phyloP scores from a whole-genome alignment of 2,797 vertebrate species.

The Gymnothorax javanicus region DNA sequence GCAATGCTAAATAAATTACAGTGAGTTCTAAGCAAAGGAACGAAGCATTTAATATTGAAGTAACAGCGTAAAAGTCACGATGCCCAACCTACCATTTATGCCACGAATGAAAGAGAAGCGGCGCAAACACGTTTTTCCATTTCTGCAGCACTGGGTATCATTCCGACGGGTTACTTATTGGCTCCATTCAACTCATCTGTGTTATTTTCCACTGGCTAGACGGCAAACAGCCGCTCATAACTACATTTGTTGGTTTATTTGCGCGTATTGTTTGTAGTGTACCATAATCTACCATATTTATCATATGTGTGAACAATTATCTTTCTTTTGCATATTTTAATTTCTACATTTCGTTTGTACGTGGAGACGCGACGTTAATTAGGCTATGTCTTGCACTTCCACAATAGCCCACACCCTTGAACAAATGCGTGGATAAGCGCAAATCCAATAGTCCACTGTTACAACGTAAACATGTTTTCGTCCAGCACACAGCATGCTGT shows the following conservation, averaged over 20 bases:
- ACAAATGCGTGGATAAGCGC: conserved; percentile 51
- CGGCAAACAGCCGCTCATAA: not conserved
- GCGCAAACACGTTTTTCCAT: not conserved
- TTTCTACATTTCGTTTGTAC: conserved; percentile 3
- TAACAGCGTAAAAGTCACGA: not conserved
- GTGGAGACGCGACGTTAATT: conserved; percentile 1
- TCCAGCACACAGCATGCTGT: conserved; percentile 52
- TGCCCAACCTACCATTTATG: not conserved
- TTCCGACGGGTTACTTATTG: not conserved
- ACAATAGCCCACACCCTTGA: not conserved
- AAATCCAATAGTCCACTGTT: conserved; percentile 39
- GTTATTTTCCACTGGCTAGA: not conserved
- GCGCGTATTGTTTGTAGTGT: not conserved
- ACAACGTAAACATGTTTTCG: conserved; percentile 74
- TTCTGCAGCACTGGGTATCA: not conserved
- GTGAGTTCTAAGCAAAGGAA: not conserved
- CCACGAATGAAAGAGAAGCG: not conserved
- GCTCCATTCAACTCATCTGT: not conserved
- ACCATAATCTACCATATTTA: not conserved
- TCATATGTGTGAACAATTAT: not conserved
- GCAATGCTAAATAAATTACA: not conserved
- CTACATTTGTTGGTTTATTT: not conserved
- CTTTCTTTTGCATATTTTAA: conserved; percentile 2
- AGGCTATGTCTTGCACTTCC: not conserved
- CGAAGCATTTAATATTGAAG: not conserved